A percentile compares a stretch with the other conserved stretches of the same genome.
phyloP scores from a whole-genome alignment of 2,113 vertebrate species.

The Sus scrofa region T2T-Sscrofa CM000825.6:77553001-77553500 shows the following conservation, averaged over 20 bases:
- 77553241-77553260: too few relatives aligned
- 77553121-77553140: background rate
- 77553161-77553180: background rate
- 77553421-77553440: background rate
- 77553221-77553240: too few relatives aligned
- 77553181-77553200: too few relatives aligned
- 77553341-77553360: too few relatives aligned
- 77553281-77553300: too few relatives aligned
- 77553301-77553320: too few relatives aligned
- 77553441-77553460: background rate
- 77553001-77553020: background rate
- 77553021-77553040: background rate
- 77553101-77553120: background rate
- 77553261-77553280: too few relatives aligned
- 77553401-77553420: background rate
- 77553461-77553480: background rate
- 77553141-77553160: background rate
- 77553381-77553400: too few relatives aligned
- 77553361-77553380: too few relatives aligned
- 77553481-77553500: background rate
- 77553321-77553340: too few relatives aligned
- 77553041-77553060: background rate
- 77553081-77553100: background rate
- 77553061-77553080: too few relatives aligned
- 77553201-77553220: too few relatives aligned